These are phyloP conservation scores for Eremophila alpestris DNA, from an alignment of 2,797 vertebrate genomes.

Conservation along the genomic window DNA sequence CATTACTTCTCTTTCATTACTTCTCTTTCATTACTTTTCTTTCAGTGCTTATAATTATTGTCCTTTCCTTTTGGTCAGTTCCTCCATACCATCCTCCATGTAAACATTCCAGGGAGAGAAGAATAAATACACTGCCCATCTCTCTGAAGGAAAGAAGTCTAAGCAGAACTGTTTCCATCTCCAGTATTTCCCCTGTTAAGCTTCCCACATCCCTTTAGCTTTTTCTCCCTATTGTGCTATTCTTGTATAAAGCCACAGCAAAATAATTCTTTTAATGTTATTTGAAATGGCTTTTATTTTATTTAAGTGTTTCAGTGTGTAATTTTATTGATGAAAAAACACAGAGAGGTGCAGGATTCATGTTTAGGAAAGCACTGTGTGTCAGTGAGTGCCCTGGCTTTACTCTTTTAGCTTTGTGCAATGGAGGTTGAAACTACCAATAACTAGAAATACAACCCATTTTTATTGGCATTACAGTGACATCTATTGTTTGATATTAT, in stretches of 20 bases:
- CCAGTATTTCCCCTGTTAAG: not conserved
- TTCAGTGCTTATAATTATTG: not conserved
- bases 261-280: not conserved
- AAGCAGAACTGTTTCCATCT: not conserved
- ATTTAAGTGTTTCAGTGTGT: not conserved
- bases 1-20: not conserved
- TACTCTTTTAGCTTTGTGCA: conserved; percentile 10
- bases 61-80: not conserved
- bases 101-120: not conserved
- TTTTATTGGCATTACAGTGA: conserved; percentile 75
- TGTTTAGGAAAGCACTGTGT: not conserved
- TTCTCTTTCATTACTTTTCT: not conserved
- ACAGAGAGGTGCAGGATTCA: not conserved
- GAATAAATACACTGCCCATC: not conserved
- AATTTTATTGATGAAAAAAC: not conserved
- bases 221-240: not conserved
- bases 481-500: conserved; percentile 73
- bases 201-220: not conserved
- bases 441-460: conserved; percentile 46
- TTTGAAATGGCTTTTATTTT: not conserved
- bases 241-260: not conserved
- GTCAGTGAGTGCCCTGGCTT: conserved; percentile 2
- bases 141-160: not conserved
- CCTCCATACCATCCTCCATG: rapidly evolving
- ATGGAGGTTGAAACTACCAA: conserved; percentile 55